Conservation (phyloP, 2,797 vertebrate species). For the Cossypha heuglini region DNA sequence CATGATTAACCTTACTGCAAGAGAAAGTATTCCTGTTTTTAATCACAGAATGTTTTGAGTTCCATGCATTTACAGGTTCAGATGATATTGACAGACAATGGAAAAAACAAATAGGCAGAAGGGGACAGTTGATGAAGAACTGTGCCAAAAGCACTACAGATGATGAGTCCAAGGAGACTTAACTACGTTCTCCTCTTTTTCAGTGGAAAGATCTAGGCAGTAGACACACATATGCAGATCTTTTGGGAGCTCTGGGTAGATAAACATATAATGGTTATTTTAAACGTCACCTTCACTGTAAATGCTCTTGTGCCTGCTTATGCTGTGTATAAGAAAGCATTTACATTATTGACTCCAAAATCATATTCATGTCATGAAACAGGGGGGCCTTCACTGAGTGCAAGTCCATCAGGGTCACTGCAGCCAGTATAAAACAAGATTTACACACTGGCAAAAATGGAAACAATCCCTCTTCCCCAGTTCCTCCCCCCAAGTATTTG, state of each 20-base stretch:
- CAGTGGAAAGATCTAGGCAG: not conserved
- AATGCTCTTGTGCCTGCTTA: not conserved
- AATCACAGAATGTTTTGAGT: not conserved
- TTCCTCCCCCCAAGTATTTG: not conserved
- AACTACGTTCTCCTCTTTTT: not conserved
- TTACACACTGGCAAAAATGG: constrained; percentile 35
- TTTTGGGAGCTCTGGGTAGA: not conserved
- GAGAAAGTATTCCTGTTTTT: not conserved
- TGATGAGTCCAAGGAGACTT: not conserved
- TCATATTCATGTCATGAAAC: not conserved
- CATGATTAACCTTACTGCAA: not conserved
- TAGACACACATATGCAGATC: not conserved
- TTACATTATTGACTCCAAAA: constrained; percentile 25
- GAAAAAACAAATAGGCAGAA: not conserved
- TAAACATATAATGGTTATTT: not conserved
- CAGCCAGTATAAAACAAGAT: constrained; percentile 32
- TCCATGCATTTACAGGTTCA: not conserved
- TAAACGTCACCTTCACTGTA: not conserved
- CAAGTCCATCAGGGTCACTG: not conserved
- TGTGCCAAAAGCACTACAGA: not conserved
- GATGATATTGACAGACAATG: not conserved
- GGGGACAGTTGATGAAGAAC: not conserved
- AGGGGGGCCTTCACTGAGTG: not conserved
- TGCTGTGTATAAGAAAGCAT: not conserved
- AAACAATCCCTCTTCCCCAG: not conserved